Base-by-base conservation (phyloP, 2,113 vertebrate species). In the Polypterus bichir region DNA sequence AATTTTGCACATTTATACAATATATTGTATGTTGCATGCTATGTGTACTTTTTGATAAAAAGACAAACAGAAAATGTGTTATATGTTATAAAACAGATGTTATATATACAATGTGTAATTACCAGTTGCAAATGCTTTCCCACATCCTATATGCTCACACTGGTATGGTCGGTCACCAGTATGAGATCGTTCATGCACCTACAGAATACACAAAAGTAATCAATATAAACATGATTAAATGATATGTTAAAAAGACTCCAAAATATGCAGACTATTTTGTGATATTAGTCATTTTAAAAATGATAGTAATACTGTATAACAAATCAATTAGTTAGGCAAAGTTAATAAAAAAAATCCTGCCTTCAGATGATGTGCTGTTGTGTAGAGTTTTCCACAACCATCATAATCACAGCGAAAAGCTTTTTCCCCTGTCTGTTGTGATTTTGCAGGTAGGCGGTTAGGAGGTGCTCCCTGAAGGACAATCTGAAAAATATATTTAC, bases 121-220 rank as follows among this genome's bases (percentile, higher is more conserved):
- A 99, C 96, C 96, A 90, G 96, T 99, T 69, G 96, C 94, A 85
- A 99, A 99, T 65, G 94, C 97, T 82, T 97, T 99, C 53, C 92
- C 92, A 73, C 96, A 99, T 63, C 92, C 90, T 5, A 81, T 75
- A 71, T 93, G 93, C 5, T 97, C 93, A 75, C 96, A 99, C 64
- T 91, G 74, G 69, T 99, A 99, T 0, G 96, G 96, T 73, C 97
- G 91, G 74, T 99, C 94, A 74, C 96, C 96, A 2, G 96, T 99
- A 78, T 99, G 96, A 5, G 94, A 97, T 61, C 96, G 83, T 69
- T 97, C 96, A 10, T 99, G 96, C 8, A 99, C 96, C 96, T 99
- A 74, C 74, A 64, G 64, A 77, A 52, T 65, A 77, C 44, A 68
- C 7, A 69, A 49, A 64, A 47, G 56, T 44, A 52, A 27, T 44